Evolutionary conservation across 2,888 invertebrate genomes (phyloP), one percentile per base, ranked within the genome.

Genomic region (Pyrrhosoma nymphula): DNA sequence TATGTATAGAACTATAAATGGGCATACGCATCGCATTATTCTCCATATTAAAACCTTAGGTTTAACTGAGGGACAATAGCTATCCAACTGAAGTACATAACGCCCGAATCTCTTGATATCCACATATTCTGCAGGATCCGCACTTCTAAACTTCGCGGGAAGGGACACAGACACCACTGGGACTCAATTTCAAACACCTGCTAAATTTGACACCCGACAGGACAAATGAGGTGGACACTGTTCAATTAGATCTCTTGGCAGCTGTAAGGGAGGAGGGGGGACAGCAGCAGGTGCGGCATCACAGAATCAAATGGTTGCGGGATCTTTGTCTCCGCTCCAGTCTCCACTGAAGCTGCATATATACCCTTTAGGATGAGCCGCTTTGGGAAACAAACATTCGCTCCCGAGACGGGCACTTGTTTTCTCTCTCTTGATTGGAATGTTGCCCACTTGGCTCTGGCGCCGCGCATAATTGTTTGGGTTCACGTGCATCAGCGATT

Each of bases 241-340:
- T 75, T 93, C 47, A 93, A 93, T 93, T 93, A 69, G 56, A 93
- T 75, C 93, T 69, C 93, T 69, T 93, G 93, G 93, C 93, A 93
- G 69, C 30, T 26, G 69, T 75, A 75, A 93, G 69, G 47, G 93
- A n/a, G 0, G 12, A 35, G 35, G 47, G 69, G 47, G 69, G n/a
- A 0, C 16, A 35, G 35, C 69, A 93, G 93, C 93, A 93, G 93
- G 93, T 93, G 93, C 75, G 69, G 69, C 47, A 30, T 69, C 93
- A 75, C 26, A n/a, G 93, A 39, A 47, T 93, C 93, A 93, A 47
- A 69, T 93, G 93, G 47, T 69, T 93, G 93, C 69, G 69, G 47
- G 35, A 60, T 69, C 69, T 82, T 82, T 35, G 30, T 35, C 30
- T 14, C 23, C 30, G 14, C 16, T 35, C 1, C 35, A 14, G 30